These are phyloP conservation scores for Hippopotamus amphibius DNA, from an alignment of 2,113 vertebrate genomes.

Conservation along the genomic window DNA sequence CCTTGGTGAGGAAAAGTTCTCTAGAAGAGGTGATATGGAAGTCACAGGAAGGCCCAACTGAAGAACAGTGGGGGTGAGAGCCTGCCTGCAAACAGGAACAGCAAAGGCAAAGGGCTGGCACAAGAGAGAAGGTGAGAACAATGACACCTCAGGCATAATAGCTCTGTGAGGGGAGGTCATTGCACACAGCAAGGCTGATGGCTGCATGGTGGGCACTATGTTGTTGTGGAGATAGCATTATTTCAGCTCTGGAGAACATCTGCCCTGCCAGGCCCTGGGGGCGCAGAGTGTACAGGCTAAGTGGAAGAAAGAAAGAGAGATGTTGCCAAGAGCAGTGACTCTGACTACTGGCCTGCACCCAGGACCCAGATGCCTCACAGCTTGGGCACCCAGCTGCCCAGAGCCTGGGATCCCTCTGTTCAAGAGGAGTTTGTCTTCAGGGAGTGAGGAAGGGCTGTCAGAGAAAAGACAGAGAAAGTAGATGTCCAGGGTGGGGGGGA, in stretches of 20 bases:
- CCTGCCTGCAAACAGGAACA: background rate
- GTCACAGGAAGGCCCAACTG: background rate
- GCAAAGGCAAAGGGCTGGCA: background rate
- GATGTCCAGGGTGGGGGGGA: background rate
- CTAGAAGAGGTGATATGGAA: background rate
- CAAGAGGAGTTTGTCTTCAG: background rate
- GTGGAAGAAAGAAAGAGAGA: background rate
- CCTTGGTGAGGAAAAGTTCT: background rate
- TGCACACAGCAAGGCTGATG: background rate
- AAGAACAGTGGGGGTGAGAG: fast-evolving
- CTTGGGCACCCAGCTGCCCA: fast-evolving
- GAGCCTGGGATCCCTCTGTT: background rate
- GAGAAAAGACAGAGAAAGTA: background rate
- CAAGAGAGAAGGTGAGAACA: background rate
- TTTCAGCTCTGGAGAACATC: background rate
- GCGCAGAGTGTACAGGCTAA: background rate
- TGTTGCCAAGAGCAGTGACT: background rate
- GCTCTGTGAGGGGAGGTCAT: background rate
- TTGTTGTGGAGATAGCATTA: background rate
- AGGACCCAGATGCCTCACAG: background rate
- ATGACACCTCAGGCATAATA: fast-evolving
- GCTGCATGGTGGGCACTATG: fast-evolving
- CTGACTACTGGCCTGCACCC: background rate
- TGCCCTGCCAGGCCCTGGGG: background rate
- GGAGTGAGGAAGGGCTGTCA: background rate